Percentiles rank a stretch among this genome's conserved stretches.
phyloP scores from a whole-genome alignment of 2,888 invertebrate genomes.

The Rhaphigaster nebulosa region DNA sequence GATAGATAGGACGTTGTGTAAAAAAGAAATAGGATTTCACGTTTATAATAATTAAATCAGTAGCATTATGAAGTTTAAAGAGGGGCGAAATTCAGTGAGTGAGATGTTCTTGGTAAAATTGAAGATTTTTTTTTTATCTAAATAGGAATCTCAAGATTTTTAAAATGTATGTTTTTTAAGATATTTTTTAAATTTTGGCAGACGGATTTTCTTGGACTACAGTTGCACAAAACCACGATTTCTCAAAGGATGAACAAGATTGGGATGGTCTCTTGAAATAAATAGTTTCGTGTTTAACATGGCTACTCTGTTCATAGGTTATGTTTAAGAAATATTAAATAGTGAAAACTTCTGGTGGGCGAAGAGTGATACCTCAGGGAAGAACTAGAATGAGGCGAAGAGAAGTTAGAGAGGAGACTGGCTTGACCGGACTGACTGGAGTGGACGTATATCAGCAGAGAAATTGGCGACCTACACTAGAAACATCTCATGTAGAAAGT shows the following conservation, averaged over 20 bases:
- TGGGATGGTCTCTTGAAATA: too few relatives aligned
- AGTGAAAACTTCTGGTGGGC: background rate
- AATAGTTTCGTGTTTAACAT: background rate
- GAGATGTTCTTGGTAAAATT: too few relatives aligned
- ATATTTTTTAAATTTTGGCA: too few relatives aligned
- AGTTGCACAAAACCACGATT: too few relatives aligned
- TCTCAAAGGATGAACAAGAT: too few relatives aligned
- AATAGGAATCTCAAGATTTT: too few relatives aligned
- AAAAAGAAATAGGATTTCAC: background rate
- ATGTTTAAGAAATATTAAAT: background rate
- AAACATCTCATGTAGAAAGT: constrained; percentile 19
- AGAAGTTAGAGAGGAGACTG: background rate
- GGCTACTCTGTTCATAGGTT: background rate
- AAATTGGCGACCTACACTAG: constrained; percentile 12
- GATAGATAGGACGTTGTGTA: background rate
- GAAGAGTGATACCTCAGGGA: background rate
- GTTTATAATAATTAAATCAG: background rate
- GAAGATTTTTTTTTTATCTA: too few relatives aligned
- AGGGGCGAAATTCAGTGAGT: background rate
- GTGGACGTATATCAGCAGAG: background rate
- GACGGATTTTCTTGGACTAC: too few relatives aligned
- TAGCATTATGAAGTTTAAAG: background rate
- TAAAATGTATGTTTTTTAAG: too few relatives aligned
- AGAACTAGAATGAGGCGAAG: background rate
- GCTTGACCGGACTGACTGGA: background rate